Conservation (phyloP, 1,140 invertebrate species). For the Drosophila sechellia region DNA sequence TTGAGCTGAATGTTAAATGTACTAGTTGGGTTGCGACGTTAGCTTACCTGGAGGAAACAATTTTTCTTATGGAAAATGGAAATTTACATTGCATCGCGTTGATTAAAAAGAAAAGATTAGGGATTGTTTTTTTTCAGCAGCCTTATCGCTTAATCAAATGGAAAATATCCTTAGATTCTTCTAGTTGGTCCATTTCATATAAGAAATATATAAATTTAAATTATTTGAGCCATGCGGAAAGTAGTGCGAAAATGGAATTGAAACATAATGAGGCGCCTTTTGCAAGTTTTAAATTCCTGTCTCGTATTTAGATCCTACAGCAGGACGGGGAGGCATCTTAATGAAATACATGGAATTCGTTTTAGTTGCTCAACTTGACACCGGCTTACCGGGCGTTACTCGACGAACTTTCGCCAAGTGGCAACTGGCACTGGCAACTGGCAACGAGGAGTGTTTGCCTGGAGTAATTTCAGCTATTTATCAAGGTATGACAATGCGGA, state of each 20-base stretch:
- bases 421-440: neutral
- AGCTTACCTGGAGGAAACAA: constrained; percentile 4
- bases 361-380: constrained; percentile 39
- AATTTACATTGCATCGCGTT: constrained; percentile 10
- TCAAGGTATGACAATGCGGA: constrained; percentile 78
- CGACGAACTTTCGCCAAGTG: constrained; percentile 27
- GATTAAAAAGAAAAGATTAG: constrained; percentile 1
- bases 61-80: constrained; percentile 1
- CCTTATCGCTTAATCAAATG: neutral
- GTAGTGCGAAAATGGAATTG: neutral
- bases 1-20: constrained; percentile 16
- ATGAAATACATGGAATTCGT: constrained; percentile 36
- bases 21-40: neutral
- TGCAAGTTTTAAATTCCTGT: neutral
- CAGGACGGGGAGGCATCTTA: constrained; percentile 11
- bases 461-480: constrained; percentile 76
- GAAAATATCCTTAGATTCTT: neutral
- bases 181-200: neutral
- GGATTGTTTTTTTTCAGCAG: neutral
- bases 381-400: constrained; percentile 22
- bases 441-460: constrained; percentile 28
- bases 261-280: neutral
- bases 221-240: neutral
- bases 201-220: no score
- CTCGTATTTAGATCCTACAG: neutral